Evolutionary conservation across 2,888 invertebrate species (phyloP), one percentile per base, ranked within the genome.

Genomic region (Drosophila meridionalis): DNA sequence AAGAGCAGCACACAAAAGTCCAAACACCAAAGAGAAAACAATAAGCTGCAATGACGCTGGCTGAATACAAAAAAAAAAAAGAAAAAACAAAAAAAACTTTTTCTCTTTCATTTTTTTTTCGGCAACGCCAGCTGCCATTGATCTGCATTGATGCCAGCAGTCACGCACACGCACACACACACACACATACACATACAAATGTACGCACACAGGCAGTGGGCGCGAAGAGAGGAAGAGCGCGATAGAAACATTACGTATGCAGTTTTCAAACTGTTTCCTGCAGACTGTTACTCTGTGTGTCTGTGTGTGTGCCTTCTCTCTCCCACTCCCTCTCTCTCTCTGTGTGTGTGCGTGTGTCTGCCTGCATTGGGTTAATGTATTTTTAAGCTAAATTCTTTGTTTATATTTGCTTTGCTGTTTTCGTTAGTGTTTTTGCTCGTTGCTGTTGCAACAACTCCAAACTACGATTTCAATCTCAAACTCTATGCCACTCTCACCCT

Each of bases 311-410:
- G 28, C 0, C 64, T 42, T 7, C 38, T 56, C 32, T 48, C 20
- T 3, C 28, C 32, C n/a, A 1, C 45, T 3, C 64, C 42, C 38
- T 50, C 26, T 28, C 9, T 14, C 14, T 32, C 32, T 9, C 3
- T 8, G 7, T 11, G 2, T 9, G 28, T 43, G 3, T 34, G 11
- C 28, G 28, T 55, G 9, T 63, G 30, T 55, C 52, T 71, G 59
- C 74, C 65, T 79, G 77, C 70, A 75, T 62, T 77, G 81, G 85
- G 77, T 87, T 87, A 89, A 87, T 87, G 89, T 87, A 87, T 87
- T 87, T 87, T 87, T 87, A 87, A 87, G 90, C 87, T 89, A 89
- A 87, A 87, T 81, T 89, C 87, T 85, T 83, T 87, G 87, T 87
- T 87, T 87, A 83, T 89, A 89, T 87, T 87, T 89, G 81, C 76